These are phyloP conservation scores for Crocallis elinguaria DNA, from an alignment of 2,888 invertebrate genomes.

Conservation along the genomic window DNA sequence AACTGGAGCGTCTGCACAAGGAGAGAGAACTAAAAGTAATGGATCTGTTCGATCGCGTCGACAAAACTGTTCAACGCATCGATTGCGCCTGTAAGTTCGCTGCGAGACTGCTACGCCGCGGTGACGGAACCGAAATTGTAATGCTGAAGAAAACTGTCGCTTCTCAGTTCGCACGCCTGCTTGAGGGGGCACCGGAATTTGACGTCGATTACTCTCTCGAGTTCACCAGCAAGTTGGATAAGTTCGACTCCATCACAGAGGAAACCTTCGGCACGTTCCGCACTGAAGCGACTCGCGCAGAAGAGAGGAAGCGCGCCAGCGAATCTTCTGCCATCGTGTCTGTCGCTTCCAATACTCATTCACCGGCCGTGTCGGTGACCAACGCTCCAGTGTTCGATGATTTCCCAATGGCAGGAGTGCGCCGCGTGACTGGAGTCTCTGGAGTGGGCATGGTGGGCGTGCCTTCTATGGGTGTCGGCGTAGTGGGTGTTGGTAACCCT, in stretches of 20 bases:
- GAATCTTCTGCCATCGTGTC: constrained; percentile 76
- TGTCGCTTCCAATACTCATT: constrained; percentile 72
- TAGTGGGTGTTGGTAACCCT: constrained; percentile 60
- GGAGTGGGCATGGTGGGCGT: constrained; percentile 61
- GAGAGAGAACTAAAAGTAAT: constrained; percentile 95
- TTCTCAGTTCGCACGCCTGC: constrained; percentile 90
- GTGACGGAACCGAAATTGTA: constrained; percentile 93
- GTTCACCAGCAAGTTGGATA: constrained; percentile 91
- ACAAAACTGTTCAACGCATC: constrained; percentile 92
- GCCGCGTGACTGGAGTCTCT: constrained; percentile 69
- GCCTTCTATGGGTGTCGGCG: constrained; percentile 54
- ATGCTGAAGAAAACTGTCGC: constrained; percentile 92
- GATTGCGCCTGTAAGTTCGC: constrained; percentile 95
- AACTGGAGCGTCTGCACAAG: constrained; percentile 91
- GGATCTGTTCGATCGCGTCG: constrained; percentile 93
- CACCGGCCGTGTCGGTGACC: constrained; percentile 82
- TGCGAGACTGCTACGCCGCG: constrained; percentile 91
- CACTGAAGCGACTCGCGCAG: constrained; percentile 86
- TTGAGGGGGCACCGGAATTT: constrained; percentile 92
- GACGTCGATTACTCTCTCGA: constrained; percentile 92
- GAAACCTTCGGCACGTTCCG: constrained; percentile 90
- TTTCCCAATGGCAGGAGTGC: constrained; percentile 81
- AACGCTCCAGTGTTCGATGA: constrained; percentile 92
- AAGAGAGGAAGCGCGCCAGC: constrained; percentile 81
- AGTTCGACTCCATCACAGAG: constrained; percentile 90